phyloP scores from a whole-genome alignment of 2,888 invertebrate species.

The Chorisops tibialis region DNA sequence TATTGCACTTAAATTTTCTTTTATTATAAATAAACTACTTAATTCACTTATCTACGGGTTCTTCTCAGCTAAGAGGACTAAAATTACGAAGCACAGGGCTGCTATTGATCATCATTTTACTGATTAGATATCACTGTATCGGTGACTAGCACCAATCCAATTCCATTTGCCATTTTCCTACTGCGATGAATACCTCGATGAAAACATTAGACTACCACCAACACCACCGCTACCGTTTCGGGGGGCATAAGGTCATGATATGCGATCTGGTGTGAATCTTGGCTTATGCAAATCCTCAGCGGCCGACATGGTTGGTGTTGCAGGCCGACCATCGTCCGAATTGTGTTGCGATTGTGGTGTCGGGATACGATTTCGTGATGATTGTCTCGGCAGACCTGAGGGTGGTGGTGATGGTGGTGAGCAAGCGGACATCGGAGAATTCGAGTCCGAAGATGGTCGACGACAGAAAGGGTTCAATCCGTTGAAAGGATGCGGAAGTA shows the following conservation, averaged over 20 bases:
- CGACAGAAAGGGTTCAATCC: slow-evolving; percentile 45
- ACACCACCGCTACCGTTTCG: too few relatives aligned
- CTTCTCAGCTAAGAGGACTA: too few relatives aligned
- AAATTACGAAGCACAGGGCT: background rate
- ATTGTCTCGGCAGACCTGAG: slow-evolving; percentile 26
- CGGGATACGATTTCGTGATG: slow-evolving; percentile 30
- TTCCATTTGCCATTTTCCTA: slow-evolving; percentile 5
- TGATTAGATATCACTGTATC: slow-evolving; percentile 25
- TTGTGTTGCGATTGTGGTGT: slow-evolving; percentile 30
- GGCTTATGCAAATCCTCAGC: slow-evolving; percentile 30
- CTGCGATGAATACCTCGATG: slow-evolving; percentile 29
- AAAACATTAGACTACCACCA: slow-evolving; percentile 32
- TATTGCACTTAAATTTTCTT: slow-evolving; percentile 25
- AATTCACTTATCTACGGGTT: slow-evolving; percentile 13
- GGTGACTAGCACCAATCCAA: slow-evolving; percentile 3
- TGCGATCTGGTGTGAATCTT: slow-evolving; percentile 45
- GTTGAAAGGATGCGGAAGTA: slow-evolving; percentile 51
- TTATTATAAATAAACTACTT: slow-evolving; percentile 16
- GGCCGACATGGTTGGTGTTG: slow-evolving; percentile 22
- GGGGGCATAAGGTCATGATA: slow-evolving; percentile 49
- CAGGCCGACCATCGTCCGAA: slow-evolving; percentile 30
- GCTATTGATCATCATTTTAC: slow-evolving; percentile 9
- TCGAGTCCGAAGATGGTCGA: slow-evolving; percentile 55
- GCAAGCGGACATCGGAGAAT: slow-evolving; percentile 55
- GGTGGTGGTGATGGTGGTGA: slow-evolving; percentile 51